Evolutionary conservation across 1,140 invertebrate species (phyloP).

Genomic region (Drosophila elegans): DNA sequence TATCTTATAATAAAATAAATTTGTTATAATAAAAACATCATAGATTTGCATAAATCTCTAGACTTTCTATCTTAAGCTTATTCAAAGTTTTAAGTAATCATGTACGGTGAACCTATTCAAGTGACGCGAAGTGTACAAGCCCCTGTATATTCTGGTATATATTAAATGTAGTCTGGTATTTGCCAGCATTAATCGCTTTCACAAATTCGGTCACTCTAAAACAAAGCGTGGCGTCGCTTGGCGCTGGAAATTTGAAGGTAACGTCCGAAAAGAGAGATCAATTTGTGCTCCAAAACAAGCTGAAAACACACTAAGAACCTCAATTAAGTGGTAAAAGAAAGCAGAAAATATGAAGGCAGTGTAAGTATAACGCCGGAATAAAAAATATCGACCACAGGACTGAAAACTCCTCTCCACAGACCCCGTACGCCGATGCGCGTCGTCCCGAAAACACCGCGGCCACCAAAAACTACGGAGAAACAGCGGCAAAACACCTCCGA

Average conservation of each 20-base stretch:
- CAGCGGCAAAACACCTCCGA: slow-evolving; percentile 35
- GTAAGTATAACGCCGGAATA: slow-evolving; percentile 39
- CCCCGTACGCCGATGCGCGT: slow-evolving; percentile 78
- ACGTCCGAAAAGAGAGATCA: slow-evolving; percentile 28
- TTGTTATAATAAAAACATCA: too few relatives aligned
- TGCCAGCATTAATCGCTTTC: background rate
- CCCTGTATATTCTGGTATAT: slow-evolving; percentile 2
- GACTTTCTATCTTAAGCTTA: too few relatives aligned
- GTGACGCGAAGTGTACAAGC: background rate
- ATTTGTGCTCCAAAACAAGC: slow-evolving; percentile 2
- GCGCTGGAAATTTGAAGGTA: slow-evolving; percentile 71
- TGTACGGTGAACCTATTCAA: background rate
- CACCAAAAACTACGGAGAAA: slow-evolving; percentile 43
- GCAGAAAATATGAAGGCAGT: slow-evolving; percentile 61
- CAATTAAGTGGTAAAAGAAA: background rate
- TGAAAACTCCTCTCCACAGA: slow-evolving; percentile 40
- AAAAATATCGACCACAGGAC: background rate
- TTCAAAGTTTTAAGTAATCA: too few relatives aligned
- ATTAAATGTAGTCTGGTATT: background rate
- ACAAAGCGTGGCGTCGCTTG: slow-evolving; percentile 68
- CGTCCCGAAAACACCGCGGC: slow-evolving; percentile 53
- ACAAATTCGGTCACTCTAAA: slow-evolving; percentile 11
- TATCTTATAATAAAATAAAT: too few relatives aligned
- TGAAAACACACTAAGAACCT: background rate
- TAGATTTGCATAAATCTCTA: too few relatives aligned